Conservation (phyloP, 2,113 vertebrate genomes). For the Pantherophis guttatus region DNA sequence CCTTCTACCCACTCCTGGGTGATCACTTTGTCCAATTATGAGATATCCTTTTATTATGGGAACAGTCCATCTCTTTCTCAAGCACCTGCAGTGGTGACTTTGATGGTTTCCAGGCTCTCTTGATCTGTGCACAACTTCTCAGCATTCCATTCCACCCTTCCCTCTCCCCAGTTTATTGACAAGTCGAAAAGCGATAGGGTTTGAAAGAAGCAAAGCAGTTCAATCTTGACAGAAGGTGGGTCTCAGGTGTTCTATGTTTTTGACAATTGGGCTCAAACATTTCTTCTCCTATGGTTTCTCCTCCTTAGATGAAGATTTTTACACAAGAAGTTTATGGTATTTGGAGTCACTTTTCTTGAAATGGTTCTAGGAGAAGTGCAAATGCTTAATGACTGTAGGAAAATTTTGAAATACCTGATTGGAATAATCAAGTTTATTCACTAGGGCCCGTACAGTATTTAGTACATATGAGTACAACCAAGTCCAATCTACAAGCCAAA, state of each 20-base stretch:
- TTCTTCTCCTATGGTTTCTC: background rate
- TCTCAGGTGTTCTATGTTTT: background rate
- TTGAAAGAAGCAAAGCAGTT: no score
- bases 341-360: background rate
- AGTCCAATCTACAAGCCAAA: background rate
- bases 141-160: no score
- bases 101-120: no score
- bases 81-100: no score
- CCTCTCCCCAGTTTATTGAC: no score
- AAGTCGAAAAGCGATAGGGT: no score
- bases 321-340: background rate
- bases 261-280: background rate
- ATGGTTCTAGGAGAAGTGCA: background rate
- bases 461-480: background rate
- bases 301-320: background rate
- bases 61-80: no score
- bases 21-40: no score
- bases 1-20: no score
- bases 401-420: background rate
- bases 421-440: background rate
- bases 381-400: background rate
- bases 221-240: background rate
- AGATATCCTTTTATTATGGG: no score
- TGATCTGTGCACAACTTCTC: no score
- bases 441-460: background rate